Evolutionary conservation across 2,888 invertebrate species (phyloP).

Genomic region (Polietes domitor): DNA sequence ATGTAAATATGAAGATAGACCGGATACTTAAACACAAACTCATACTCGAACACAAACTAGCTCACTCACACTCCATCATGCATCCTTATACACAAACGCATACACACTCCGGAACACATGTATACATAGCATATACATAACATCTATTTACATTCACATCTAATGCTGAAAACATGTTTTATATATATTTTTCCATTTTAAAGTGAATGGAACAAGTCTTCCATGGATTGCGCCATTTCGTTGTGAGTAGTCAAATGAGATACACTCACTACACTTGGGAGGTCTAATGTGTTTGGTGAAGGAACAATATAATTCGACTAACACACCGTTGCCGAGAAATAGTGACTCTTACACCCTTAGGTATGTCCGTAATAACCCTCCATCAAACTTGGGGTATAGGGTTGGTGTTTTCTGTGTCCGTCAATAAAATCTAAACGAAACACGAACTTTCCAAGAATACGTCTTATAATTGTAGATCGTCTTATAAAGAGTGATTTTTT

Average conservation of each 20-base stretch:
- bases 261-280: background rate
- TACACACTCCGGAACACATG: background rate
- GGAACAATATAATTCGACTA: too few relatives aligned
- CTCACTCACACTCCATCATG: background rate
- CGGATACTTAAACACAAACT: constrained; percentile 10
- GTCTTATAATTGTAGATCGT: too few relatives aligned
- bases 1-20: background rate
- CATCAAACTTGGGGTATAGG: too few relatives aligned
- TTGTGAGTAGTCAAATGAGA: background rate
- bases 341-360: too few relatives aligned
- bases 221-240: constrained; percentile 21
- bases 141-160: constrained; percentile 23
- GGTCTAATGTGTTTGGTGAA: background rate
- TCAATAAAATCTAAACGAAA: too few relatives aligned
- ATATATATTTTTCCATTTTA: background rate
- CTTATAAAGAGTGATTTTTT: too few relatives aligned
- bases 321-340: too few relatives aligned
- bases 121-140: background rate
- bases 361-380: too few relatives aligned
- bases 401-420: too few relatives aligned
- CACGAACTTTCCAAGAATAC: too few relatives aligned
- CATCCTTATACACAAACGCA: background rate
- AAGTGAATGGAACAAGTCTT: constrained; percentile 20
- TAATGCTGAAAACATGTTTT: constrained; percentile 29
- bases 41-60: background rate